Percentiles rank a stretch among this genome's conserved stretches.
phyloP scores from a whole-genome alignment of 2,888 invertebrate genomes.

The Cheilosia impressa region DNA sequence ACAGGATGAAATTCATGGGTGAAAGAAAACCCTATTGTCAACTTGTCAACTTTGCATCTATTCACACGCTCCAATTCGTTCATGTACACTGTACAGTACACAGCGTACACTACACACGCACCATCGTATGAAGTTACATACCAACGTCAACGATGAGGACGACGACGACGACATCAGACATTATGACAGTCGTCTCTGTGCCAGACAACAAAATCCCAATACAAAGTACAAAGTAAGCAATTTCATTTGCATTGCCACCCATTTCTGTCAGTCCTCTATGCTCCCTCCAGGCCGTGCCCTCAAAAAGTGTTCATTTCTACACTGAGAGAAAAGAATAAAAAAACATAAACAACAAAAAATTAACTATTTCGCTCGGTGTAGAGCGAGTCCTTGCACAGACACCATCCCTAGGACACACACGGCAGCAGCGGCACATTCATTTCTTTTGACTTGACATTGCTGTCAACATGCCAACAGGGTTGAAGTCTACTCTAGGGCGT shows the following conservation, averaged over 20 bases:
- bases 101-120: slow-evolving; percentile 1
- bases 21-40: slow-evolving; percentile 60
- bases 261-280: slow-evolving; percentile 44
- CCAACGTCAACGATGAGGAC: slow-evolving; percentile 51
- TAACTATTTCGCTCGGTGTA: slow-evolving; percentile 44
- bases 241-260: slow-evolving; percentile 75
- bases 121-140: slow-evolving; percentile 25
- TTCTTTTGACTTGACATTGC: slow-evolving; percentile 75
- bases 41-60: slow-evolving; percentile 70
- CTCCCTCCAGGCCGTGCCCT: slow-evolving; percentile 33
- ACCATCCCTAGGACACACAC: slow-evolving; percentile 53
- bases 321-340: slow-evolving; percentile 36
- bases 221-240: slow-evolving; percentile 75
- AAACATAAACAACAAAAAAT: slow-evolving; percentile 6
- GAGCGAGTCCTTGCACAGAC: slow-evolving; percentile 50
- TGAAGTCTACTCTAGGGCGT: slow-evolving; percentile 75
- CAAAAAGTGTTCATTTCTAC: slow-evolving; percentile 51
- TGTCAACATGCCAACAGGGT: slow-evolving; percentile 75
- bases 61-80: slow-evolving; percentile 52
- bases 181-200: slow-evolving; percentile 74
- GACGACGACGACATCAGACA: slow-evolving; percentile 72
- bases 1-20: slow-evolving; percentile 32
- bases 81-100: slow-evolving; percentile 14
- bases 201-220: slow-evolving; percentile 75
- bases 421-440: slow-evolving; percentile 70